These are phyloP conservation scores for Paralvinella palmiformis DNA, from an alignment of 1,140 invertebrate species.

Conservation along the genomic window DNA sequence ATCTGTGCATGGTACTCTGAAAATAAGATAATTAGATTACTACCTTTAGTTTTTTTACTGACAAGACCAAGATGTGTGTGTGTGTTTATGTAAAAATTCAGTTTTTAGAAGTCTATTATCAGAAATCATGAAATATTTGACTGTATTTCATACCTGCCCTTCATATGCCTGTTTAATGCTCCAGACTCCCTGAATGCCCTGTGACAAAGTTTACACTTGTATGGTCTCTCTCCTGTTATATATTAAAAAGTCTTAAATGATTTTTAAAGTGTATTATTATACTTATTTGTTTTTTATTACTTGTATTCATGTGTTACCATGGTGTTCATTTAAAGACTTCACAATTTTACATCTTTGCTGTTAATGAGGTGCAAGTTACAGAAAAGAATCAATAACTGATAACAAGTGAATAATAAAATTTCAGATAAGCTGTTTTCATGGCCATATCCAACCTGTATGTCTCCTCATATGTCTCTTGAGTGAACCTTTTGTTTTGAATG, in stretches of 20 bases:
- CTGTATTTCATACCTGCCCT: constrained; percentile 30
- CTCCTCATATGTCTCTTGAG: constrained; percentile 40
- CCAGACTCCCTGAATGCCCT: constrained; percentile 45
- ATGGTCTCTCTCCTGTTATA: constrained; percentile 45
- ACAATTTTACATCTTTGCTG: background rate
- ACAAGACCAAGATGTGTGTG: background rate
- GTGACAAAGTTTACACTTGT: constrained; percentile 38
- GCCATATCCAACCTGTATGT: constrained; percentile 39
- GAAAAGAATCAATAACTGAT: constrained; percentile 1
- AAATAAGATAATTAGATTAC: background rate
- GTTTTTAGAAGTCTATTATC: background rate
- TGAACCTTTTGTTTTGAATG: constrained; percentile 48
- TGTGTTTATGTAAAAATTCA: background rate
- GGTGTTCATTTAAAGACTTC: background rate
- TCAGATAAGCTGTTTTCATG: background rate
- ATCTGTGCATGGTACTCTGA: constrained; percentile 38
- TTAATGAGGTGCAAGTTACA: too few relatives aligned
- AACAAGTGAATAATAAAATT: background rate
- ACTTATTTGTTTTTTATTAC: background rate
- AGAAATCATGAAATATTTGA: background rate
- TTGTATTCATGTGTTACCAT: background rate
- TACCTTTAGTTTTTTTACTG: background rate
- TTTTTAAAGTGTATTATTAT: constrained; percentile 2
- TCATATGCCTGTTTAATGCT: constrained; percentile 41
- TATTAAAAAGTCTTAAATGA: too few relatives aligned